A percentile compares a stretch with the other conserved stretches of the same genome.
Evolutionary conservation across 1,140 invertebrate genomes (phyloP).

Genomic region (Drosophila parvula): DNA sequence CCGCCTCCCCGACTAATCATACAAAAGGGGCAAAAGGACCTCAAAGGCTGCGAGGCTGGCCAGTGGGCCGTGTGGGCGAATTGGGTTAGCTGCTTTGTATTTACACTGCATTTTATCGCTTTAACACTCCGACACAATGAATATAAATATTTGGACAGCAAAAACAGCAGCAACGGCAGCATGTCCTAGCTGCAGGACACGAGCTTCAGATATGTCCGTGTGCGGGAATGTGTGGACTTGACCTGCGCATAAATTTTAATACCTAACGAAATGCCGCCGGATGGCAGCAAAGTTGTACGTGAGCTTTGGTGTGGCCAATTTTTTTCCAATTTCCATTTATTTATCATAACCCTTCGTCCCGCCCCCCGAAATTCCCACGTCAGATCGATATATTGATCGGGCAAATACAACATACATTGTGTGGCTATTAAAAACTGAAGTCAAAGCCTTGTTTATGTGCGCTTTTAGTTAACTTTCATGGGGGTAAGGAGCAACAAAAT

Average conservation of each 20-base stretch:
- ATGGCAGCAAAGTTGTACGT: conserved; percentile 46
- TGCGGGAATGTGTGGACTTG: conserved; percentile 55
- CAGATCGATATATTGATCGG: conserved; percentile 44
- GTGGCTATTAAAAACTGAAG: conserved; percentile 72
- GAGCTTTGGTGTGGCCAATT: conserved; percentile 50
- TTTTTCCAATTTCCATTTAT: conserved; percentile 49
- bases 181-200: conserved; percentile 61
- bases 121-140: conserved; percentile 82
- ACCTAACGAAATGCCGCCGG: conserved; percentile 67
- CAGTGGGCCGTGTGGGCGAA: conserved; percentile 3
- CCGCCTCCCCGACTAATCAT: conserved; percentile 61
- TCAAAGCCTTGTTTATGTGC: conserved; percentile 73
- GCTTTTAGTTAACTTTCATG: conserved; percentile 73
- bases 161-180: conserved; percentile 66
- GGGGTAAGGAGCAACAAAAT: neutral
- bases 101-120: conserved; percentile 82
- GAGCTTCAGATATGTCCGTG: conserved; percentile 61
- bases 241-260: conserved; percentile 81
- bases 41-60: conserved; percentile 23
- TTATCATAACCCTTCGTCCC: conserved; percentile 32
- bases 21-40: conserved; percentile 25
- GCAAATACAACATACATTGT: conserved; percentile 57
- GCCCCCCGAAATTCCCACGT: conserved; percentile 19
- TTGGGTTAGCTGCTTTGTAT: conserved; percentile 68
- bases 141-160: conserved; percentile 83